Base-by-base conservation (phyloP, 2,888 invertebrate genomes). In the Lagria hirta region DNA sequence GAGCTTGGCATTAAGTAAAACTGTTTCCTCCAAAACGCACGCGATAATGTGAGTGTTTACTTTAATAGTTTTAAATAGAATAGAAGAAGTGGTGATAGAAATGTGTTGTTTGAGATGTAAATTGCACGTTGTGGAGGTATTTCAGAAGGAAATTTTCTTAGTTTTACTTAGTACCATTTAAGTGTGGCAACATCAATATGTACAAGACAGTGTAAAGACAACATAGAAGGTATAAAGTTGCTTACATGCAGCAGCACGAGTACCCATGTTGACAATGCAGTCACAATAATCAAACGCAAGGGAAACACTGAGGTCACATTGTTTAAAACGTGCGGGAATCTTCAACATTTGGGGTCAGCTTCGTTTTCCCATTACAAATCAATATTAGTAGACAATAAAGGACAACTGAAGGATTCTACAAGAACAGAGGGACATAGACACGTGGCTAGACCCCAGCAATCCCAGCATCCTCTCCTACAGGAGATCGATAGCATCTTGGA, bases 231-330 rank as follows among this genome's bases (percentile, higher is more conserved):
- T 55, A 55, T 52, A 54, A 61, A 60, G 60, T 63, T 63, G 80
- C 90, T 88, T 80, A 92, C 92, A 93, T 72, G 91, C 90, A 71
- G 91, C 92, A 71, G 90, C 90, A 78, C 90, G 82, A 61, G 92
- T 93, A 74, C 91, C 92, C 92, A 92, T 92, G 75, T 83, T 86
- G 71, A 72, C 70, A 71, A 72, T 72, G 71, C 71, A 72, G 71
- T 72, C 72, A 72, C 72, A 72, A 72, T 72, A 72, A 72, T 72
- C 71, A 72, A 71, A 72, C 65, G 72, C 71, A 68, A 72, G 71
- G 71, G 72, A 72, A 70, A 72, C 71, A 72, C 71, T 71, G 68
- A 72, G 70, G 69, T 72, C 72, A 71, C 71, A 72, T 72, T 72
- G 72, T 69, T 71, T 72, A 69, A 72, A 71, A 72, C 72, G 71